These are phyloP conservation scores for Aphaenogaster rudis DNA, from an alignment of 1,140 invertebrate species.

Conservation along the genomic window DNA sequence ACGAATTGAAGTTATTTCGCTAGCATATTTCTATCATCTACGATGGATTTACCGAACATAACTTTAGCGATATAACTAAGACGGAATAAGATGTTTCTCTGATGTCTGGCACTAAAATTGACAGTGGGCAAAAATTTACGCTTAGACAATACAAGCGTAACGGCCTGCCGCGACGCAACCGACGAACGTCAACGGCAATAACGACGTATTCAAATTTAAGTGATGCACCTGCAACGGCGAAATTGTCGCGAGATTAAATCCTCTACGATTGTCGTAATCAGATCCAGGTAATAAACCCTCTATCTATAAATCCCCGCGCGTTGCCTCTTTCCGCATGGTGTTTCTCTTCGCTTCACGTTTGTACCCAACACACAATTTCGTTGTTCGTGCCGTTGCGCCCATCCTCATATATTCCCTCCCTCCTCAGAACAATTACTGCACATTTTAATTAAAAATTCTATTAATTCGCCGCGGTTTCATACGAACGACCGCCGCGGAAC, in stretches of 20 bases:
- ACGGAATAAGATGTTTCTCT: background rate
- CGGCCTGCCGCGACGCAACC: background rate
- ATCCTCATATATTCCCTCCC: conserved; percentile 58
- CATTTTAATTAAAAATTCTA: conserved; percentile 79
- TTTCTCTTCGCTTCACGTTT: conserved; percentile 29
- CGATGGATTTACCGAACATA: background rate
- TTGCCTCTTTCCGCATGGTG: conserved; percentile 8
- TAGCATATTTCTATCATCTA: background rate
- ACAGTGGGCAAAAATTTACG: conserved; percentile 19
- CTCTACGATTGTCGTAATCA: conserved; percentile 72
- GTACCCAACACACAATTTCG: conserved; percentile 54
- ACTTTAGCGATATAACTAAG: background rate
- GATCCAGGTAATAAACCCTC: conserved; percentile 76
- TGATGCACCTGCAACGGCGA: conserved; percentile 54
- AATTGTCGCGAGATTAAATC: conserved; percentile 75
- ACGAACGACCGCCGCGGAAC: conserved; percentile 50
- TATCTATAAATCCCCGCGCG: conserved; percentile 64
- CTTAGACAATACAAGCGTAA: background rate
- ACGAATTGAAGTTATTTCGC: conserved; percentile 6
- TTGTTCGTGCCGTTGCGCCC: conserved; percentile 43
- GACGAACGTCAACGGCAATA: conserved; percentile 60
- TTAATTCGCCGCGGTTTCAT: conserved; percentile 66
- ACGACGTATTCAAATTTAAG: conserved; percentile 73
- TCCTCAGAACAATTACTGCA: conserved; percentile 68
- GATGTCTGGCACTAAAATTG: background rate